Conservation (phyloP, 2,113 vertebrate genomes). For the Sinocyclocheilus anophthalmus region DNA sequence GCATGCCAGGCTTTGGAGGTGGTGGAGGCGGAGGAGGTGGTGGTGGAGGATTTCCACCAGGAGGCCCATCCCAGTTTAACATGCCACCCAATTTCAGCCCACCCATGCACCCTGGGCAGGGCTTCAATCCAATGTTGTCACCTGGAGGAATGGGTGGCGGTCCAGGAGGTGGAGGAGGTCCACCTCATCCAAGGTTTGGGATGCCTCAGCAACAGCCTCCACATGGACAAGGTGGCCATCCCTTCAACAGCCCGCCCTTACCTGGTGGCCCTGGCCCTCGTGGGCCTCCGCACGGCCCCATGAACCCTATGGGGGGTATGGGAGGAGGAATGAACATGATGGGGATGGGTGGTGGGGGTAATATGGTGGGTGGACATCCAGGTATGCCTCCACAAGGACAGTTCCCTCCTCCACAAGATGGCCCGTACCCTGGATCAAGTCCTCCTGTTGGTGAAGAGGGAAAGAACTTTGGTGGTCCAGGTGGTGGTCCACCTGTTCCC, state of each 20-base stretch:
- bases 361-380: constrained; percentile 82
- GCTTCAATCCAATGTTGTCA: constrained; percentile 93
- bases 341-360: constrained; percentile 75
- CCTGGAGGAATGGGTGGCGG: constrained; percentile 76
- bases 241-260: constrained; percentile 79
- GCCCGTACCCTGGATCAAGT: constrained; percentile 78
- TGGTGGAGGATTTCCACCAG: constrained; percentile 77
- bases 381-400: constrained; percentile 88
- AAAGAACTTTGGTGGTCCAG: constrained; percentile 74
- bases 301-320: constrained; percentile 78
- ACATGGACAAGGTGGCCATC: constrained; percentile 80
- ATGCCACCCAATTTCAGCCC: constrained; percentile 94
- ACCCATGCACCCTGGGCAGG: constrained; percentile 84
- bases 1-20: constrained; percentile 79
- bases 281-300: constrained; percentile 74
- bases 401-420: constrained; percentile 82
- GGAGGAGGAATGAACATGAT: constrained; percentile 80
- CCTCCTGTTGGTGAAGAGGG: constrained; percentile 78
- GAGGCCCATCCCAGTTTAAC: constrained; percentile 82
- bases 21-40: constrained; percentile 68
- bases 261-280: constrained; percentile 77
- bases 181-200: constrained; percentile 78
- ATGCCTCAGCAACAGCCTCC: constrained; percentile 78
- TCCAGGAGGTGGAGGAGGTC: constrained; percentile 73
- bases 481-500: constrained; percentile 69